phyloP scores from a whole-genome alignment of 2,888 invertebrate genomes.

The Pseudanteris insignis region DNA sequence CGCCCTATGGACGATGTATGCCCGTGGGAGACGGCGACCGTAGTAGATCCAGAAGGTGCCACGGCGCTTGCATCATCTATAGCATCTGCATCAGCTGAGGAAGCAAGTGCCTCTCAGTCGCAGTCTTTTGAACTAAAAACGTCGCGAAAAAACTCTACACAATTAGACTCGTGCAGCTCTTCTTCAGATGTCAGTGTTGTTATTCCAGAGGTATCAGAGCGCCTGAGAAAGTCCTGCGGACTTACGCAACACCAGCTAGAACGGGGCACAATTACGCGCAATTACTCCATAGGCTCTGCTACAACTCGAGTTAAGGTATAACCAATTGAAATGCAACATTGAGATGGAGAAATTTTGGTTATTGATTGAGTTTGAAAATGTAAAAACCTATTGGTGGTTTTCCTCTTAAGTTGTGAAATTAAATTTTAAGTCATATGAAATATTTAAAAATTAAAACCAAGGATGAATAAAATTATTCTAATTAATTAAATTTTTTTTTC shows the following conservation, averaged over 20 bases:
- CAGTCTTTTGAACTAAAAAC: constrained; percentile 48
- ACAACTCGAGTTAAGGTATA: constrained; percentile 38
- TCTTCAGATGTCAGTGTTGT: constrained; percentile 78
- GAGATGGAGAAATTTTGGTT: too few species aligned
- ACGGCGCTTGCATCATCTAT: constrained; percentile 49
- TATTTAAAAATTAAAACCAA: too few species aligned
- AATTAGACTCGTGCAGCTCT: constrained; percentile 77
- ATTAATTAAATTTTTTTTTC: too few species aligned
- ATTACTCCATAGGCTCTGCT: constrained; percentile 64
- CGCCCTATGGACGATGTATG: constrained; percentile 70
- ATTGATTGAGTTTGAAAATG: too few species aligned
- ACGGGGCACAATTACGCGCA: constrained; percentile 54
- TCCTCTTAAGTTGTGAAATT: too few species aligned
- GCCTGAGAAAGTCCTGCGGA: constrained; percentile 72
- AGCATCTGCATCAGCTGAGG: constrained; percentile 52
- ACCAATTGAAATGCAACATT: too few species aligned
- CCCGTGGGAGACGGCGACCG: constrained; percentile 69
- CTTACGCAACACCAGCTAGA: constrained; percentile 68
- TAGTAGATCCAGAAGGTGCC: constrained; percentile 52
- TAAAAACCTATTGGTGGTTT: too few species aligned
- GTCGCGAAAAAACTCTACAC: constrained; percentile 75
- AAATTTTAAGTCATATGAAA: too few species aligned
- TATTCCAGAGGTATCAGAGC: constrained; percentile 69
- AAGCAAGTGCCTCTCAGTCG: constrained; percentile 43
- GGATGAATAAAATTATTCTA: too few species aligned